Conservation (phyloP, 1,140 invertebrate genomes). For the Lepidurus packardi region DNA sequence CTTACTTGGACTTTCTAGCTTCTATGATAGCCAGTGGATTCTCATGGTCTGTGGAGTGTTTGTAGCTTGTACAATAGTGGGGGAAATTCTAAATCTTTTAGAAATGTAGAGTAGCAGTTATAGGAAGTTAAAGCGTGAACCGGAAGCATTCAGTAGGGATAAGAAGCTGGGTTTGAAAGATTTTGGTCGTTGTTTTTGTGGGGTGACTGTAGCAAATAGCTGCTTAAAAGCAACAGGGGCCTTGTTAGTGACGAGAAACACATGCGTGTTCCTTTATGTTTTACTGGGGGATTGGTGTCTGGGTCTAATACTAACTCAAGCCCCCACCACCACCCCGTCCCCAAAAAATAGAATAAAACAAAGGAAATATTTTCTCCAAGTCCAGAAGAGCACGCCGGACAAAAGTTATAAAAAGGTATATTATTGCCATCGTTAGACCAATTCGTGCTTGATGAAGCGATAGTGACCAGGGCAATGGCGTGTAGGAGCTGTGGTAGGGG, state of each 20-base stretch:
- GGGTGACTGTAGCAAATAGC: neutral
- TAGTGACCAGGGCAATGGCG: neutral
- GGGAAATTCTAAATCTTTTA: neutral
- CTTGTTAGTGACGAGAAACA: conserved; percentile 18
- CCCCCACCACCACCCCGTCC: neutral
- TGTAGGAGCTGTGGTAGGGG: neutral
- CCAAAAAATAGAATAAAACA: neutral
- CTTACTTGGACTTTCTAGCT: too few species aligned
- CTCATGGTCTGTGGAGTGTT: too few species aligned
- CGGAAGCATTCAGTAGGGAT: neutral
- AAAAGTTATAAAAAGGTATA: neutral
- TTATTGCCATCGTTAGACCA: neutral
- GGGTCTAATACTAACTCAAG: neutral
- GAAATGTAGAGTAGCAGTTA: neutral
- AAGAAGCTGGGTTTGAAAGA: neutral
- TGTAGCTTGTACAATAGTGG: too few species aligned
- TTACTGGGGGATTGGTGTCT: neutral
- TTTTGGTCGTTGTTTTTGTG: neutral
- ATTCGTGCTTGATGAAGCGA: conserved; percentile 7
- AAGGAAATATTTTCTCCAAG: too few species aligned
- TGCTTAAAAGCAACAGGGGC: neutral
- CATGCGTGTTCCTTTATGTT: neutral
- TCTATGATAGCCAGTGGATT: too few species aligned
- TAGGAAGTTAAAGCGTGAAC: neutral
- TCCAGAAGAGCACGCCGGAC: neutral